phyloP scores from a whole-genome alignment of 2,888 invertebrate genomes.

The Spodoptera exigua region DNA sequence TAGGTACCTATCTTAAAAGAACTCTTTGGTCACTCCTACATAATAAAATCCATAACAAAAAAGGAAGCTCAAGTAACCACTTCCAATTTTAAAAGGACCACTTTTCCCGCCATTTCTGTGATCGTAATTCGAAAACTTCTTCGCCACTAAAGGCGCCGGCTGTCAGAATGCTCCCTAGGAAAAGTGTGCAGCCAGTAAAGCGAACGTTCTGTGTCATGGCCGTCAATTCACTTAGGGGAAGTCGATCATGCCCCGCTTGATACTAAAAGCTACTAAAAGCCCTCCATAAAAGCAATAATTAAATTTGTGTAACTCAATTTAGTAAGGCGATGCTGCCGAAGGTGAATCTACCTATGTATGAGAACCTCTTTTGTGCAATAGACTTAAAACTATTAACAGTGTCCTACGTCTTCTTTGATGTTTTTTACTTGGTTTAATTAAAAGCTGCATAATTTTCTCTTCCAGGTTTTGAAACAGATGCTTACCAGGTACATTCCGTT shows the following conservation, averaged over 20 bases:
- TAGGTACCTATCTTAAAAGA: too few species aligned
- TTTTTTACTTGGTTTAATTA: conserved; percentile 14
- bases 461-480: too few species aligned
- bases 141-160: conserved; percentile 24
- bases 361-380: conserved; percentile 50
- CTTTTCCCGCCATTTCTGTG: conserved; percentile 13
- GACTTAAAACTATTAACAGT: conserved; percentile 44
- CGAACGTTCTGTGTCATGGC: conserved; percentile 73
- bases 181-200: conserved; percentile 68
- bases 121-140: conserved; percentile 25
- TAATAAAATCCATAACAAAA: conserved; percentile 12
- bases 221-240: conserved; percentile 87
- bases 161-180: conserved; percentile 32
- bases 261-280: conserved; percentile 90
- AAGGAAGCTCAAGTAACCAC: too few species aligned
- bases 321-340: conserved; percentile 82
- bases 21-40: neutral
- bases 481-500: too few species aligned
- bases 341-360: conserved; percentile 63
- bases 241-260: conserved; percentile 86
- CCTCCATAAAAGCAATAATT: conserved; percentile 90
- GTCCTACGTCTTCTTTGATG: conserved; percentile 3
- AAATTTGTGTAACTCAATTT: conserved; percentile 88
- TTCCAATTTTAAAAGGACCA: neutral
- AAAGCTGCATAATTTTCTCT: too few species aligned